Evolutionary conservation across 1,140 invertebrate species (phyloP).

Genomic region (Pinna nobilis): DNA sequence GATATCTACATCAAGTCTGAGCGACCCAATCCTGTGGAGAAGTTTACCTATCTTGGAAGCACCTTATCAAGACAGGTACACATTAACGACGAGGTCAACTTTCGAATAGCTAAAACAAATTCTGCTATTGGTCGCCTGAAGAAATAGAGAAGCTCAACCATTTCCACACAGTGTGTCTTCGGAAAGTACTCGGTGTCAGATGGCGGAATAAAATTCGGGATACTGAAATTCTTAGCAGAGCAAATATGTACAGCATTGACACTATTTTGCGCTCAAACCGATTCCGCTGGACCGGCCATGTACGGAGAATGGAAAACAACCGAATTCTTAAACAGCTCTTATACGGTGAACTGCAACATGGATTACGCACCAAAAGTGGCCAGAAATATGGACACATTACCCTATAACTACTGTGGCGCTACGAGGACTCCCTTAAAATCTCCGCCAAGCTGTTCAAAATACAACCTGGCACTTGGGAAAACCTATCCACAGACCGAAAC

Average conservation of each 20-base stretch:
- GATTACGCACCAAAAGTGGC: too few species aligned
- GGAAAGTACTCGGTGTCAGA: not conserved
- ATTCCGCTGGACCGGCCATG: not conserved
- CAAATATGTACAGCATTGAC: not conserved
- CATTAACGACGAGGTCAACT: too few species aligned
- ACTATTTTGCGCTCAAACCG: not conserved
- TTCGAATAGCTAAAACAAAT: too few species aligned
- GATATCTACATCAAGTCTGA: conserved; percentile 18
- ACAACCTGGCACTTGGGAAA: too few species aligned
- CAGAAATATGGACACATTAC: too few species aligned
- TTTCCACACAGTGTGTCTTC: not conserved
- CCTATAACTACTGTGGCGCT: too few species aligned
- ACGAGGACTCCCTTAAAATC: too few species aligned
- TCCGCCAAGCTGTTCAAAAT: too few species aligned
- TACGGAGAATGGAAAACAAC: not conserved
- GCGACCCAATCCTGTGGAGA: too few species aligned
- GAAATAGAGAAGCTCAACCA: not conserved
- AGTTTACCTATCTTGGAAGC: too few species aligned
- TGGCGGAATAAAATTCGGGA: not conserved
- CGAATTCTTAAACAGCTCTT: not conserved
- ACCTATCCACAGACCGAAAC: not conserved
- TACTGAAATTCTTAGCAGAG: not conserved
- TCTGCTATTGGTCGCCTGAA: too few species aligned
- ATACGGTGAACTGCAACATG: not conserved
- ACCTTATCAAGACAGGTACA: too few species aligned